Conservation (phyloP, 2,113 vertebrate species). For the Triplophysa tibetana region DNA sequence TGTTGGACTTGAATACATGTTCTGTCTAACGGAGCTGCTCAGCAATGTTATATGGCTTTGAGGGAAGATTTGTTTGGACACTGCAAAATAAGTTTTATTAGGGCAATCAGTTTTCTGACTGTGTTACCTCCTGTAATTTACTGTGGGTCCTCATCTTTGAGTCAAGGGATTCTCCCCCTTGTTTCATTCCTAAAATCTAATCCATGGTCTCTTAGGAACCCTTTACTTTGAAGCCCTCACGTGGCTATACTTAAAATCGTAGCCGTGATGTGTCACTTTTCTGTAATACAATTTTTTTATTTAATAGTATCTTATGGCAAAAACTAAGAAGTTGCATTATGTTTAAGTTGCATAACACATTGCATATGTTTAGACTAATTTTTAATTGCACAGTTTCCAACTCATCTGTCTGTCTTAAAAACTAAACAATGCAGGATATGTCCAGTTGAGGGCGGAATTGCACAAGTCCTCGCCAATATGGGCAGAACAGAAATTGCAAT, state of each 20-base stretch:
- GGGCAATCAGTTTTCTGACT: conserved; percentile 21
- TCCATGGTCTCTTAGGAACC: conserved; percentile 12
- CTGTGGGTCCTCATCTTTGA: background rate
- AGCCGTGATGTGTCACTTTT: background rate
- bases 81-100: conserved; percentile 37
- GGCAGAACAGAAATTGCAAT: background rate
- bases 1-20: background rate
- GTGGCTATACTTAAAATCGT: background rate
- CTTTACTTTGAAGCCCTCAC: conserved; percentile 10
- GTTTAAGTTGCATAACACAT: too few species aligned
- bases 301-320: background rate
- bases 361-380: background rate
- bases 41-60: conserved; percentile 34
- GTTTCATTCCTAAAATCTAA: conserved; percentile 34
- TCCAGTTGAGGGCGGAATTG: background rate
- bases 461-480: background rate
- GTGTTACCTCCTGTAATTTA: conserved; percentile 28
- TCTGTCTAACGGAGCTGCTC: conserved; percentile 42
- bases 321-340: background rate
- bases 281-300: background rate
- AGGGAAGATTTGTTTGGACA: conserved; percentile 27
- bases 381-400: background rate
- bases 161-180: conserved; percentile 13
- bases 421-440: background rate
- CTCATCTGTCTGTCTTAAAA: too few species aligned